Base-by-base conservation (phyloP, 1,140 invertebrate genomes). In the Metaphire vulgaris region DNA sequence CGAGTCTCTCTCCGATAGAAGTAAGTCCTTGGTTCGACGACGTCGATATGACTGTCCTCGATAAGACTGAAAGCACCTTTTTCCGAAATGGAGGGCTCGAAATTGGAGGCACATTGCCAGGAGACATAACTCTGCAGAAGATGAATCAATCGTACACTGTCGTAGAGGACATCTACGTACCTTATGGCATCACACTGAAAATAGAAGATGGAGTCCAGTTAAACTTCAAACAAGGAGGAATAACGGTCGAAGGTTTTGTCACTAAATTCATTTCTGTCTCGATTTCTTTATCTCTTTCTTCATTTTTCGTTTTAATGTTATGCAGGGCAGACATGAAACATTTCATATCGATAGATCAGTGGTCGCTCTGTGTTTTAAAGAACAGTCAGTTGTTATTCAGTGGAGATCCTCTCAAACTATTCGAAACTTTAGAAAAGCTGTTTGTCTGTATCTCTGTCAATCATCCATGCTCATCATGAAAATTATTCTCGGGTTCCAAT, bases 241-340 rank as follows among this genome's bases (percentile, higher is more conserved):
- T 76, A n/a, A 71, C 33, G 26, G 68, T 76, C n/a, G 66, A 76
- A 70, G 74, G 74, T 76, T n/a, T n/a, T n/a, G n/a, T n/a, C n/a
- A n/a, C n/a, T n/a, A n/a, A n/a, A n/a, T n/a, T n/a, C n/a, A n/a
- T n/a, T n/a, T n/a, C n/a, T n/a, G n/a, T n/a, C n/a, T n/a, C n/a
- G n/a, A n/a, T n/a, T n/a, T n/a, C n/a, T n/a, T n/a, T n/a, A n/a
- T n/a, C n/a, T n/a, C n/a, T n/a, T n/a, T n/a, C n/a, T n/a, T n/a
- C n/a, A n/a, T n/a, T n/a, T n/a, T n/a, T n/a, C n/a, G n/a, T n/a
- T n/a, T n/a, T n/a, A n/a, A n/a, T n/a, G n/a, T n/a, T n/a, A n/a
- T n/a, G n/a, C n/a, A n/a, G n/a, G n/a, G n/a, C n/a, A n/a, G n/a
- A n/a, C n/a, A n/a, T n/a, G n/a, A n/a, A n/a, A n/a, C n/a, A n/a